Percentiles rank a stretch among this genome's conserved stretches.
These are phyloP conservation scores for Aphelenchoides bicaudatus DNA, from an alignment of 2,888 invertebrate species.

Conservation along the genomic window DNA sequence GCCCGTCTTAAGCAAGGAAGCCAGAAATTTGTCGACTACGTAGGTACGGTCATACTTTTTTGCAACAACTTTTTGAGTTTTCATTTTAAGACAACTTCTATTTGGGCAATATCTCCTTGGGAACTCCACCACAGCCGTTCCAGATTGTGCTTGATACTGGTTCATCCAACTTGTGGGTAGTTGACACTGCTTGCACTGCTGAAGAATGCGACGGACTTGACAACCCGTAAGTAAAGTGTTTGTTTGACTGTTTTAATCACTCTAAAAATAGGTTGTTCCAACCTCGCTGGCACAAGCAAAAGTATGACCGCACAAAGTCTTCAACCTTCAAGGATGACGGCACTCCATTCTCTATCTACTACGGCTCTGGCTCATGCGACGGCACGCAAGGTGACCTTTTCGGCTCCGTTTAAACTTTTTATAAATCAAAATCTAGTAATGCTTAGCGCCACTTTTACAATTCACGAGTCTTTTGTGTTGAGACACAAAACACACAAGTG, in stretches of 20 bases:
- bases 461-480: too few species aligned
- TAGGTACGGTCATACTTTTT: background rate
- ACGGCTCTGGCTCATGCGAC: background rate
- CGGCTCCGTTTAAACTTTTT: too few species aligned
- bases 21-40: background rate
- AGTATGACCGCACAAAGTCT: conserved; percentile 18
- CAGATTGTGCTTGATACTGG: conserved; percentile 14
- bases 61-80: background rate
- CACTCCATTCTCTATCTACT: background rate
- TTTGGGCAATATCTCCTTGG: conserved; percentile 3
- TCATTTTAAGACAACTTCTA: conserved; percentile 10
- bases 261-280: background rate
- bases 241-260: conserved; percentile 3
- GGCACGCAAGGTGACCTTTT: too few species aligned
- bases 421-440: too few species aligned
- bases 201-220: background rate
- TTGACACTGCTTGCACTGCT: background rate
- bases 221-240: conserved; percentile 9
- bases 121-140: conserved; percentile 8
- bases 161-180: conserved; percentile 6
- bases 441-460: too few species aligned
- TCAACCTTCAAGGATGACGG: background rate
- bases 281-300: conserved; percentile 4
- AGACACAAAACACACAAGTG: too few species aligned
- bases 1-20: background rate